Evolutionary conservation across 2,888 invertebrate species (phyloP).

Genomic region (Biston betularia): DNA sequence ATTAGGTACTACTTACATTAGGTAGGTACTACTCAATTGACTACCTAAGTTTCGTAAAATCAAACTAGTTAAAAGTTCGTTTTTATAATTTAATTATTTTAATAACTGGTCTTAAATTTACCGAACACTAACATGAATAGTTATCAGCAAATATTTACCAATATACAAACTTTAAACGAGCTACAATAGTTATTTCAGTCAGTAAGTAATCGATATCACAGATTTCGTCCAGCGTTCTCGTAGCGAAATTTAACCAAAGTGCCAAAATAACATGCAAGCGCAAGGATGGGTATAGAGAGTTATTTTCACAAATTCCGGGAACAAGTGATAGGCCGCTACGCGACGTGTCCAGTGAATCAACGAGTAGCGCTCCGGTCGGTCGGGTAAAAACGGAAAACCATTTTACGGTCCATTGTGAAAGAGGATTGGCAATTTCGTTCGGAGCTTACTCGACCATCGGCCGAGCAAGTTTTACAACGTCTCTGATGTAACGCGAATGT

Average conservation of each 20-base stretch:
- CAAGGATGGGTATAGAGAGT: conserved; percentile 67
- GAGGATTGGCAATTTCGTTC: conserved; percentile 85
- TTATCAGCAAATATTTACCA: neutral
- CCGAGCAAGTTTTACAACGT: conserved; percentile 80
- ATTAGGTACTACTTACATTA: too few relatives aligned
- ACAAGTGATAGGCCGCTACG: conserved; percentile 78
- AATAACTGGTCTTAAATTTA: neutral
- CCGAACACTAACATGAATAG: neutral
- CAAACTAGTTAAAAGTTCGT: conserved; percentile 1
- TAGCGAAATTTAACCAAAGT: conserved; percentile 29
- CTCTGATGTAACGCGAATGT: conserved; percentile 76
- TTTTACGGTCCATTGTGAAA: conserved; percentile 86
- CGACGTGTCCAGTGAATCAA: conserved; percentile 84
- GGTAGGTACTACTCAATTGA: neutral
- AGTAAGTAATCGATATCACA: conserved; percentile 1
- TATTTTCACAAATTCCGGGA: conserved; percentile 75
- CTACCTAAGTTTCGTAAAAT: conserved; percentile 4
- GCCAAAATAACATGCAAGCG: conserved; percentile 44
- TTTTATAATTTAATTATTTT: neutral
- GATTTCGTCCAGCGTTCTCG: neutral
- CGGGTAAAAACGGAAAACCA: conserved; percentile 86
- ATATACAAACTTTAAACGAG: too few relatives aligned
- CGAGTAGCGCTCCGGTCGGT: conserved; percentile 80
- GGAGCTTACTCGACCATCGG: conserved; percentile 82
- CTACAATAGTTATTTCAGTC: neutral